phyloP scores from a whole-genome alignment of 2,797 vertebrate genomes.

The Sebastes minor region DNA sequence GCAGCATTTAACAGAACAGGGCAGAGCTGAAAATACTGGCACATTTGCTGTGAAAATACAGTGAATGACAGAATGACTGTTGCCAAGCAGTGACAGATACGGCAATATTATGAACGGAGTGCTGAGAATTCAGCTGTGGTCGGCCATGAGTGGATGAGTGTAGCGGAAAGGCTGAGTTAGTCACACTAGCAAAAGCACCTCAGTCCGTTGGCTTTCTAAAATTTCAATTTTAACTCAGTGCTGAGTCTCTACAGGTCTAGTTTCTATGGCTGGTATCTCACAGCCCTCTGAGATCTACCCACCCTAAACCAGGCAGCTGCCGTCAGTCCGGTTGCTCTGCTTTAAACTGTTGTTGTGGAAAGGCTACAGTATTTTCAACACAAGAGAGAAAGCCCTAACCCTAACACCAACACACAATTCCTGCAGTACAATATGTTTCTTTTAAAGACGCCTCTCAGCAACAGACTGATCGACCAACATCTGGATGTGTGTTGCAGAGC shows the following conservation, averaged over 20 bases:
- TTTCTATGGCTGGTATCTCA: not conserved
- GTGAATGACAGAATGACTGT: not conserved
- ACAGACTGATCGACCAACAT: constrained; percentile 3
- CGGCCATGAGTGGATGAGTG: not conserved
- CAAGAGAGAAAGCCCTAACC: not conserved
- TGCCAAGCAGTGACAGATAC: not conserved
- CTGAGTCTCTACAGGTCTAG: not conserved
- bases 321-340: not conserved
- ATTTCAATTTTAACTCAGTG: not conserved
- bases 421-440: not conserved
- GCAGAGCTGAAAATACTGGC: not conserved
- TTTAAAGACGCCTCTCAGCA: not conserved
- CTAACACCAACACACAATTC: not conserved
- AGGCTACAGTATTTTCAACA: not conserved
- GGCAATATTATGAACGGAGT: not conserved
- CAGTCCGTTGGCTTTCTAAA: not conserved
- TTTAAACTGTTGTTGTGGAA: not conserved
- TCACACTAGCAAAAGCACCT: not conserved
- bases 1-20: not conserved
- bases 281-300: not conserved
- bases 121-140: not conserved
- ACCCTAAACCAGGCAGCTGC: not conserved
- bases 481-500: constrained; percentile 9
- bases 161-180: not conserved
- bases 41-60: not conserved